Evolutionary conservation across 1,140 invertebrate species (phyloP), one percentile per base, ranked within the genome.

Genomic region (Mycetomoellerius zeteki): DNA sequence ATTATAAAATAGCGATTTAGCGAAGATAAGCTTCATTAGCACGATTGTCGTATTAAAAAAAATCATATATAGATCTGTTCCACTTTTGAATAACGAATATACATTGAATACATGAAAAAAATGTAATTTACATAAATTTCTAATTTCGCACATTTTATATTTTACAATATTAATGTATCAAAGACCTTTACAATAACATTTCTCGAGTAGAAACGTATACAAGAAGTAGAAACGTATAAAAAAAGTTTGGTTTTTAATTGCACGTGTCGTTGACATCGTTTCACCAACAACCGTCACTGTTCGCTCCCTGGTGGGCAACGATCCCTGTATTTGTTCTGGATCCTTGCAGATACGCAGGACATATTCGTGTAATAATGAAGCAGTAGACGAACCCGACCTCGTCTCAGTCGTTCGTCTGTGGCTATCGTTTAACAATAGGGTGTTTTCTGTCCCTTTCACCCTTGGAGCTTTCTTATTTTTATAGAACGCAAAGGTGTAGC

Each of bases 401-500:
- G 69, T 64, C 71, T 65, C 12, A 37, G 30, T 19, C 47, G 30
- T 43, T 8, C 37, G 10, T 43, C 37, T 43, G 8, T 24, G 78
- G 56, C 60, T 75, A 87, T 77, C 75, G 16, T 8, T 16, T 8
- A 3, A 91, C 90, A 91, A 90, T 92, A 81, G 76, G 43, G 62
- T 64, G 54, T 58, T 89, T 87, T 64, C 72, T 72, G 10, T 72
- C 89, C 58, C 62, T 58, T 52, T 64, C 60, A 76, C 64, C 64
- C 81, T 60, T 67, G 47, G 30, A 86, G 75, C 88, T 91, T 8
- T 87, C 90, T 94, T 94, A 93, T 94, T 93, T 92, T 89, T 89
- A 88, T 89, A 85, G 85, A 92, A 90, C 86, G 89, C 91, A 92
- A 92, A 91, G 92, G 93, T 94, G 93, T 94, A 94, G 92, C 92